These are phyloP conservation scores for Chouioia cunea DNA, from an alignment of 2,888 invertebrate genomes.

Conservation along the genomic window DNA sequence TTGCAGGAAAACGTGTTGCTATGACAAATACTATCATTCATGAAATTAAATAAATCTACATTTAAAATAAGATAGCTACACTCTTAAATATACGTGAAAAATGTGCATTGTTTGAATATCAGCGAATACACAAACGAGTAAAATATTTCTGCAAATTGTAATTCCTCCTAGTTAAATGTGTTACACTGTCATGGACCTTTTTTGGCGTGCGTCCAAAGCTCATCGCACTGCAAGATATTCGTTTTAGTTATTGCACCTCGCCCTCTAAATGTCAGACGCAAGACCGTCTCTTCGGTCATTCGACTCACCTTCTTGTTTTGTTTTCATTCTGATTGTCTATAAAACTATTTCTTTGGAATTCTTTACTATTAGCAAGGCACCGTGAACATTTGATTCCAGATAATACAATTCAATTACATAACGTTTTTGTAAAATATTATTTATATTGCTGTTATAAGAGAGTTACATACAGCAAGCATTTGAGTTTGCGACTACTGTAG, in stretches of 20 bases:
- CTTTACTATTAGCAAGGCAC: conserved; percentile 7
- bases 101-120: no score
- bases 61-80: no score
- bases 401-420: not conserved
- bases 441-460: not conserved
- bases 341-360: conserved; percentile 32
- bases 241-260: conserved; percentile 23
- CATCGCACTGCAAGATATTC: not conserved
- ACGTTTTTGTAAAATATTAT: conserved; percentile 2
- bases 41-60: no score
- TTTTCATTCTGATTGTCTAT: conserved; percentile 17
- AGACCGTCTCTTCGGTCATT: conserved; percentile 28
- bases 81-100: no score
- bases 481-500: conserved; percentile 32
- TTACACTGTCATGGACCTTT: conserved; percentile 7
- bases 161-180: not conserved
- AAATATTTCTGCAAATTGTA: not conserved
- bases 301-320: conserved; percentile 23
- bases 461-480: conserved; percentile 11
- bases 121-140: not conserved
- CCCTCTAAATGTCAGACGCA: not conserved
- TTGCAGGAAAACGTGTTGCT: no score
- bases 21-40: no score
- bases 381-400: not conserved
- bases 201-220: conserved; percentile 28